Evolutionary conservation across 2,888 invertebrate species (phyloP).

Genomic region (Hydropsyche betteni): DNA sequence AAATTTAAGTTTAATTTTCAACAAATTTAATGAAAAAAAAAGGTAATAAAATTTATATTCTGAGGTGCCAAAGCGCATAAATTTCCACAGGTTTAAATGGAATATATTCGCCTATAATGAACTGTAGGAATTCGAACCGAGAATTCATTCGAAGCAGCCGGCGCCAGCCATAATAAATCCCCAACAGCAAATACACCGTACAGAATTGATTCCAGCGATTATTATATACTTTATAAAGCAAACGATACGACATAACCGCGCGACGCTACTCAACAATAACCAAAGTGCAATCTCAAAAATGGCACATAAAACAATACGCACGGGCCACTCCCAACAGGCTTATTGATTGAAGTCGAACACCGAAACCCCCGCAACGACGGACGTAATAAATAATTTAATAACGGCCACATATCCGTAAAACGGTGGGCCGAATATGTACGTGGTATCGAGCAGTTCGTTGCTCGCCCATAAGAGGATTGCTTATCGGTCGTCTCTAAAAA

Average conservation of each 20-base stretch:
- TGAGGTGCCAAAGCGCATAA: neutral
- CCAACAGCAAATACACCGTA: slow-evolving; percentile 11
- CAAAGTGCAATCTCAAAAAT: slow-evolving; percentile 12
- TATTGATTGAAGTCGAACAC: too few species aligned
- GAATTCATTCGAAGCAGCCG: slow-evolving; percentile 29
- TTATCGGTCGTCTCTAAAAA: slow-evolving; percentile 24
- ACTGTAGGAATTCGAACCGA: slow-evolving; percentile 17
- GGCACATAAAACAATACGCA: slow-evolving; percentile 1
- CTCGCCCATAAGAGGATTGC: slow-evolving; percentile 12
- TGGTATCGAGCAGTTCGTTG: too few species aligned
- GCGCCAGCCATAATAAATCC: slow-evolving; percentile 12
- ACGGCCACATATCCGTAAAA: slow-evolving; percentile 19
- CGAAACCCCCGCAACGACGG: neutral
- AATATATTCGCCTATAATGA: neutral
- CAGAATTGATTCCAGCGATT: slow-evolving; percentile 20
- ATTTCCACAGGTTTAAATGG: neutral
- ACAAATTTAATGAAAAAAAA: slow-evolving; percentile 4
- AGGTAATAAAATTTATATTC: neutral
- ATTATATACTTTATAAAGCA: neutral
- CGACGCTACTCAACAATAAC: neutral
- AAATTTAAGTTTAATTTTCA: neutral
- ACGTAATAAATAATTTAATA: slow-evolving; percentile 29
- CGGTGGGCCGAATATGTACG: neutral
- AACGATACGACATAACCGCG: neutral
- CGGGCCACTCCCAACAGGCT: too few species aligned